Evolutionary conservation across 2,888 invertebrate genomes (phyloP).

Genomic region (Agonopterix heracliana): DNA sequence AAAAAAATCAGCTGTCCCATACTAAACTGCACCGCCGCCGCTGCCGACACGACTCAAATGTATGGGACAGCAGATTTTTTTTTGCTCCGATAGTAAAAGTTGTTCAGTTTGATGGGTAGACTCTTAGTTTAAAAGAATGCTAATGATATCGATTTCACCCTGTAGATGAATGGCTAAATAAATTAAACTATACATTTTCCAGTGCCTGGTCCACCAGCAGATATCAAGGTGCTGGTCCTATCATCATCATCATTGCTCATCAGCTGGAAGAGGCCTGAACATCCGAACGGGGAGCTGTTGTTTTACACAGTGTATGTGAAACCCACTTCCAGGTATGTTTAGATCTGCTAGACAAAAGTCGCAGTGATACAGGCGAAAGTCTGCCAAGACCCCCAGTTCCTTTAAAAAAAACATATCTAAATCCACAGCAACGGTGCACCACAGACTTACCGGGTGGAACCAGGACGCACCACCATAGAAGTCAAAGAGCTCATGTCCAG

Average conservation of each 20-base stretch:
- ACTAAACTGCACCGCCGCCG: no score
- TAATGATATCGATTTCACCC: no score
- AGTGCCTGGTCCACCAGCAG: slow-evolving; percentile 90
- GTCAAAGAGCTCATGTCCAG: slow-evolving; percentile 47
- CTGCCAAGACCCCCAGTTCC: no score
- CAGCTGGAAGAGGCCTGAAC: slow-evolving; percentile 88
- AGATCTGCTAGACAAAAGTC: background rate
- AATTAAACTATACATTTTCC: slow-evolving; percentile 7
- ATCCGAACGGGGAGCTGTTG: slow-evolving; percentile 86
- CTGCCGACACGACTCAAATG: no score
- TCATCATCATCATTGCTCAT: slow-evolving; percentile 88
- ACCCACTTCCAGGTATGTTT: slow-evolving; percentile 55
- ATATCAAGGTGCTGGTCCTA: slow-evolving; percentile 87
- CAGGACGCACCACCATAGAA: slow-evolving; percentile 32
- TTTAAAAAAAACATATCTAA: no score
- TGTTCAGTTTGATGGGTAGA: no score
- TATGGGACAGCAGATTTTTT: no score
- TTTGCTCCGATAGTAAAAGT: no score
- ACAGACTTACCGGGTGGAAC: slow-evolving; percentile 42
- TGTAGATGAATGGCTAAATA: no score
- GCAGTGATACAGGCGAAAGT: no score
- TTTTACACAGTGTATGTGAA: slow-evolving; percentile 87
- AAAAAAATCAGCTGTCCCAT: no score
- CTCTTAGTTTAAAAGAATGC: no score
- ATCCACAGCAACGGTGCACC: slow-evolving; percentile 47